Evolutionary conservation across 2,888 invertebrate species (phyloP).

Genomic region (Rhodophaea formosa): DNA sequence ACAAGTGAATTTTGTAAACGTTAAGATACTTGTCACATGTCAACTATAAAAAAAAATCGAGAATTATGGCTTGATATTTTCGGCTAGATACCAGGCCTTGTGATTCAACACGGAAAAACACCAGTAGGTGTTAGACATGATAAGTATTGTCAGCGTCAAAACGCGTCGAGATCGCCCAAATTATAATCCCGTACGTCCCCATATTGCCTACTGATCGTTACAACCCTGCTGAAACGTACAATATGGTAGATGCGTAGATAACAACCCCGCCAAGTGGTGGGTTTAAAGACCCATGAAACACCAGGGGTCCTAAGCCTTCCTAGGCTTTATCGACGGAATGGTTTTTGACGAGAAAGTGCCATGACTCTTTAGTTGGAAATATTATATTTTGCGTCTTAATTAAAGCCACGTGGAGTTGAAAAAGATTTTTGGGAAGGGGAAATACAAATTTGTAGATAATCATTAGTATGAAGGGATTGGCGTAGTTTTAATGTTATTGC

Average conservation of each 20-base stretch:
- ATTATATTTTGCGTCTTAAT: not conserved
- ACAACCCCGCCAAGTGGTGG: slow-evolving; percentile 37
- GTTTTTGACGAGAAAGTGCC: not conserved
- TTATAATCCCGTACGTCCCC: slow-evolving; percentile 41
- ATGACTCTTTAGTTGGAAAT: not conserved
- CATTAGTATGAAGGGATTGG: not conserved
- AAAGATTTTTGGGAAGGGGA: not conserved
- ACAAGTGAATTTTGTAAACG: too few species aligned
- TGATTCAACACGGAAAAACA: too few species aligned
- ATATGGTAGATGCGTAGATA: slow-evolving; percentile 75
- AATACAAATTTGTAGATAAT: not conserved
- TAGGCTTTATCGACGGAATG: not conserved
- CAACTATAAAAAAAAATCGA: too few species aligned
- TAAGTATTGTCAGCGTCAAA: not conserved
- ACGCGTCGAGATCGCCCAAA: slow-evolving; percentile 25
- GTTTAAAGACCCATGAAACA: slow-evolving; percentile 18
- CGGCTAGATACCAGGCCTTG: too few species aligned
- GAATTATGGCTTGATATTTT: too few species aligned
- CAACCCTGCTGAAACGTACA: slow-evolving; percentile 70
- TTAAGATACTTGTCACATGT: too few species aligned
- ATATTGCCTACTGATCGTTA: slow-evolving; percentile 52
- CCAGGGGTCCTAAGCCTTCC: slow-evolving; percentile 1
- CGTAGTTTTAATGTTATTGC: not conserved
- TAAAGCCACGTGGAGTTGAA: not conserved
- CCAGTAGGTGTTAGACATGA: too few species aligned